A percentile compares a stretch with the other conserved stretches of the same genome.
These are phyloP conservation scores for Periophthalmus modestus DNA, from an alignment of 2,113 vertebrate genomes.

Conservation along the genomic window DNA sequence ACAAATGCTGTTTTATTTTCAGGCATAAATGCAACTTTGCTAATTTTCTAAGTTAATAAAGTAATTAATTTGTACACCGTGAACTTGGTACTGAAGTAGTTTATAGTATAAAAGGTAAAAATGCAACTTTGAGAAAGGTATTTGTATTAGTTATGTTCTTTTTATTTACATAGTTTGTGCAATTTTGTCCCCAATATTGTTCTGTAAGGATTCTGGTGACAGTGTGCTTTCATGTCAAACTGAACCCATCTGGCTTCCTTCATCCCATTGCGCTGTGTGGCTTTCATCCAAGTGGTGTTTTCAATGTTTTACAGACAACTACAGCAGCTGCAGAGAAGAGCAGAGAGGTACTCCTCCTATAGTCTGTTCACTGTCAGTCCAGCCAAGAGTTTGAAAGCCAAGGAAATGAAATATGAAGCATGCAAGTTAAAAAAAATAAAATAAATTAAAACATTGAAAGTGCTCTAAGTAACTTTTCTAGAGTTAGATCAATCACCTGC, in stretches of 20 bases:
- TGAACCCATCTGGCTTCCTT: conserved; percentile 51
- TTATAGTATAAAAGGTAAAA: not conserved
- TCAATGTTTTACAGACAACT: conserved; percentile 31
- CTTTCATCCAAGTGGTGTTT: conserved; percentile 43
- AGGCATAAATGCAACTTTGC: not conserved
- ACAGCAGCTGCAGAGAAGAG: conserved; percentile 37
- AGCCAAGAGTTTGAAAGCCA: not conserved
- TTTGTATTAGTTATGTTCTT: not conserved
- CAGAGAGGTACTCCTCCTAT: conserved; percentile 40
- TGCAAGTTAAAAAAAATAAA: not conserved
- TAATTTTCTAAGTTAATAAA: not conserved
- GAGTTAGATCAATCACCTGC: no score
- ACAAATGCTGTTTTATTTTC: conserved; percentile 7
- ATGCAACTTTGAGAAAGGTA: no score
- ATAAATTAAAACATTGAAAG: not conserved
- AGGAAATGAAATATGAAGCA: not conserved
- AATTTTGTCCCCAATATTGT: not conserved
- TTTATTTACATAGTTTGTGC: not conserved
- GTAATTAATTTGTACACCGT: not conserved
- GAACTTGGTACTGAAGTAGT: not conserved
- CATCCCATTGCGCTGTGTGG: conserved; percentile 49
- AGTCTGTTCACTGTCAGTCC: conserved; percentile 39
- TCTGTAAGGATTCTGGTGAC: not conserved
- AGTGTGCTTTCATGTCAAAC: conserved; percentile 11
- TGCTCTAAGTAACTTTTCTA: not conserved